Conservation (phyloP, 2,113 vertebrate species). For the Macrotis lagotis region DNA sequence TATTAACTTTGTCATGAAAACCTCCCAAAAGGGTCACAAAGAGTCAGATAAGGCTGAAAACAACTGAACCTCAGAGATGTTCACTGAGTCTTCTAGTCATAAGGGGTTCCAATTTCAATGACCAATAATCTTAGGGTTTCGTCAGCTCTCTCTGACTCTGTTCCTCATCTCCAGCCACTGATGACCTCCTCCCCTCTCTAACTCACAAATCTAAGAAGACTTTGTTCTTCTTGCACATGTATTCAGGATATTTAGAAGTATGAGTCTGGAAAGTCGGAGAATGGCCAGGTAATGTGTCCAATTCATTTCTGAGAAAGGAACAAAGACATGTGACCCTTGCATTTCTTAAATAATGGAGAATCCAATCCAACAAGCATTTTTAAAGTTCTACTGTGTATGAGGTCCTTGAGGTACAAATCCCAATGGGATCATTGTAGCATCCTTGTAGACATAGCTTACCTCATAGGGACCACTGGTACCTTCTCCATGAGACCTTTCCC, state of each 20-base stretch:
- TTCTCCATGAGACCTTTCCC: not conserved
- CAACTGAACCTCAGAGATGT: too few species aligned
- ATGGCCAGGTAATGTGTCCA: conserved; percentile 53
- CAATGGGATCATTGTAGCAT: not conserved
- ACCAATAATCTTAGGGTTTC: not conserved
- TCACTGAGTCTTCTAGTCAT: too few species aligned
- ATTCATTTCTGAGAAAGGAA: conserved; percentile 56
- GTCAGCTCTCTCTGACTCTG: not conserved
- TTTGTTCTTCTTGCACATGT: conserved; percentile 33
- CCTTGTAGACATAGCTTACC: not conserved
- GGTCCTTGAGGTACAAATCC: not conserved
- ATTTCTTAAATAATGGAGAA: conserved; percentile 42
- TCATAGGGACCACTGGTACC: too few species aligned
- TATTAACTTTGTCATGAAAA: too few species aligned
- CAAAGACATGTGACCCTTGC: conserved; percentile 27
- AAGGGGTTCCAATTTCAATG: not conserved
- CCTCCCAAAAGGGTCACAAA: too few species aligned
- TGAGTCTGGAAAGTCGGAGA: conserved; percentile 53
- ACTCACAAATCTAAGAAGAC: conserved; percentile 29
- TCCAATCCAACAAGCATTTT: not conserved
- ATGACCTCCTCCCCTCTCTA: not conserved
- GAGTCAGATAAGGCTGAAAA: too few species aligned
- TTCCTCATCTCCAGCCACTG: conserved; percentile 16
- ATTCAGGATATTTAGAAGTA: conserved; percentile 56
- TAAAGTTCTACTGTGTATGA: not conserved